Conservation (phyloP, 1,140 invertebrate species). For the Propsilocerus akamusi region DNA sequence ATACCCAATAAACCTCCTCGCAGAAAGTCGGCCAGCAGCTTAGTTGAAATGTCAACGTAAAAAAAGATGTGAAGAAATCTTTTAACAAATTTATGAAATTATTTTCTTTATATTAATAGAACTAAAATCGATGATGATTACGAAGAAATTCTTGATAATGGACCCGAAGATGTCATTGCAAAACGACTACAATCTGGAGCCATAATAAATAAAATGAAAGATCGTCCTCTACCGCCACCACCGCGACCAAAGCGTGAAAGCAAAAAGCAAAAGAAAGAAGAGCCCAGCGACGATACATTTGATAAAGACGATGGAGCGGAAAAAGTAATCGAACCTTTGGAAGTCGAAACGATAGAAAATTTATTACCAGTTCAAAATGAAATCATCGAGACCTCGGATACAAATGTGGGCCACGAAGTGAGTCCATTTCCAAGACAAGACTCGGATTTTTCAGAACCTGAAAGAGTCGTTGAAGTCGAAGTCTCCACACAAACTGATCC, state of each 20-base stretch:
- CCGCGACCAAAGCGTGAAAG: conserved; percentile 50
- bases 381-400: too few species aligned
- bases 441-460: conserved; percentile 7
- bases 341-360: neutral
- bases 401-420: too few species aligned
- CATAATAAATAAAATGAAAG: conserved; percentile 58
- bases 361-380: too few species aligned
- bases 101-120: neutral
- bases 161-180: conserved; percentile 22
- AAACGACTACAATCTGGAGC: conserved; percentile 45
- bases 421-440: conserved; percentile 8
- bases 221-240: conserved; percentile 59
- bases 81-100: conserved; percentile 17
- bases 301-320: conserved; percentile 21
- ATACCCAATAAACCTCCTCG: conserved; percentile 34
- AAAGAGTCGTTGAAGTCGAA: conserved; percentile 37
- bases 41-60: conserved; percentile 13
- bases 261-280: conserved; percentile 25
- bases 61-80: conserved; percentile 23
- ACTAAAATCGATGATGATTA: conserved; percentile 16
- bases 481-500: conserved; percentile 67
- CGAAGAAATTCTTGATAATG: conserved; percentile 38
- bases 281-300: conserved; percentile 14
- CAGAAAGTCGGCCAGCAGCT: conserved; percentile 29
- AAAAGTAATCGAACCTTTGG: conserved; percentile 9